phyloP scores from a whole-genome alignment of 1,140 invertebrate genomes.

The Muscidifurax raptorellus region DNA sequence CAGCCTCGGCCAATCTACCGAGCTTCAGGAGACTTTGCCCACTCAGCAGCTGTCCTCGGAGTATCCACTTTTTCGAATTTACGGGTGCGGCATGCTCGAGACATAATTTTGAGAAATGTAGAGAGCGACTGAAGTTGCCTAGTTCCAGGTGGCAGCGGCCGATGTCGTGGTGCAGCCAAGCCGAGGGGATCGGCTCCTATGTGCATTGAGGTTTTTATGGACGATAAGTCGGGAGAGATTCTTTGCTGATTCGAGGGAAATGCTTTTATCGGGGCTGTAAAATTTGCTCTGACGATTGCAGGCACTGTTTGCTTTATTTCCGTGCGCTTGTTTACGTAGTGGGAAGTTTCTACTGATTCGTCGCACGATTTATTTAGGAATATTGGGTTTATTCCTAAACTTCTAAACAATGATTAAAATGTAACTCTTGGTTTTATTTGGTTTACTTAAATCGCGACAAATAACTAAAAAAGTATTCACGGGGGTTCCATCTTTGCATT shows the following conservation, averaged over 20 bases:
- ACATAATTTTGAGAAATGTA: conserved; percentile 55
- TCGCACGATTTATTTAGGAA: no score
- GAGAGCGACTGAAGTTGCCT: conserved; percentile 50
- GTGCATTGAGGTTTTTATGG: neutral
- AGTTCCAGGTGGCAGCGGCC: conserved; percentile 64
- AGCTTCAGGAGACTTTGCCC: conserved; percentile 59
- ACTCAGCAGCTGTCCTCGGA: conserved; percentile 59
- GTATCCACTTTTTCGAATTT: conserved; percentile 62
- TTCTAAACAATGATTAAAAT: no score
- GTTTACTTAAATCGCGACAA: no score
- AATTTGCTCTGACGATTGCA: neutral
- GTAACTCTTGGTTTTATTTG: no score
- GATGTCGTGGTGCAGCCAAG: conserved; percentile 65
- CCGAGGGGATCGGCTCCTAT: conserved; percentile 55
- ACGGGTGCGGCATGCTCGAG: conserved; percentile 52
- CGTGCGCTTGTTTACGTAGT: no score
- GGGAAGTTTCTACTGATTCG: no score
- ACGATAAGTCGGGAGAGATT: no score
- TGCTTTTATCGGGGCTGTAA: neutral
- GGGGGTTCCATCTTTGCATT: neutral
- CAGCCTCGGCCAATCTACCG: conserved; percentile 54
- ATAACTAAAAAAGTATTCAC: no score
- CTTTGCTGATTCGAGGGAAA: no score
- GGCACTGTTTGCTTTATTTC: no score
- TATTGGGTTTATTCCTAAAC: no score